Base-by-base conservation (phyloP, 2,888 invertebrate species). In the Celastrina argiolus region DNA sequence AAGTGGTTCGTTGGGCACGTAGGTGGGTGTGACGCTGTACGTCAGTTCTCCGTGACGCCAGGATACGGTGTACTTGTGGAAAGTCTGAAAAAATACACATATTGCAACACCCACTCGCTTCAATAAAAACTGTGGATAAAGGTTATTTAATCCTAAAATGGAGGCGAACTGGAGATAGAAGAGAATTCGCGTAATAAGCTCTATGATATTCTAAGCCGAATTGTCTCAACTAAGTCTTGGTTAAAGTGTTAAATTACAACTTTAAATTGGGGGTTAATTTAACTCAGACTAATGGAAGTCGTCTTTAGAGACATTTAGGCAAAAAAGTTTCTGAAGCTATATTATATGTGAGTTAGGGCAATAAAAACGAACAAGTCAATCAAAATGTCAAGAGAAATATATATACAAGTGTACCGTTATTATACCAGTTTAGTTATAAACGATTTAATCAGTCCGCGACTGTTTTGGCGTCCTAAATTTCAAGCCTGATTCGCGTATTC, bases 1-100 rank as follows among this genome's bases (percentile, higher is more conserved):
- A 68, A 96, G 82, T 45, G 95, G 95, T 74, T 95, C 94, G 76
- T 93, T 92, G 14, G 95, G 94, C 68, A 94, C 93, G 76, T 95
- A 95, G 59, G 95, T 95, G 66, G 95, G 95, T 70, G 94, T 94
- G 67, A 95, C 94, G 81, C 94, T 94, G 81, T 95, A 95, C 18
- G 93, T 92, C 72, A 96, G 83, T 70, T 94, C 93, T 18, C 92
- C 93, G 76, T 94, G 92, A 72, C 93, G 89, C 92, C 95, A 96
- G 72, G 94, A 92, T 45, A 96, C 93, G 74, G 91, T 81, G 83
- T 95, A 96, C 81, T 94, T 94, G 71, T 94, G 92, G 81, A 95
- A 94, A 78, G 94, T 92, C 95, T 95, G 89, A 71, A 92, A 91
- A 74, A 66, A 56, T 39, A 5, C 31, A 7, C 7, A 7, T 31